Evolutionary conservation across 2,888 invertebrate genomes (phyloP).

Genomic region (Ischnus inquisitorius): DNA sequence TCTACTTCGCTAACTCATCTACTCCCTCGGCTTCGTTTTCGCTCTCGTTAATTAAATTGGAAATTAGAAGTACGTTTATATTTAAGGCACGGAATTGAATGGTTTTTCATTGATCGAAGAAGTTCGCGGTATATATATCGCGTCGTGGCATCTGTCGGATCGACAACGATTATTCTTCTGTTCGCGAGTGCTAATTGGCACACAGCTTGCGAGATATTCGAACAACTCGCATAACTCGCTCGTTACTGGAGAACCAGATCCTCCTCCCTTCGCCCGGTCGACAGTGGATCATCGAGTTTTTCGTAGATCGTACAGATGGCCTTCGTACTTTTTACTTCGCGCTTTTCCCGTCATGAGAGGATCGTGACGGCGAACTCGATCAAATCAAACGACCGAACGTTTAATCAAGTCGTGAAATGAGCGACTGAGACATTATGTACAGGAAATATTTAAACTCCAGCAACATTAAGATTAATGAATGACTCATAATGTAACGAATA

Average conservation of each 20-base stretch:
- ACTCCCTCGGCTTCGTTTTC: conserved; percentile 8
- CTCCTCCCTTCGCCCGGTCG: not conserved
- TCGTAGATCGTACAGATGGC: not conserved
- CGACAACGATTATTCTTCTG: conserved; percentile 18
- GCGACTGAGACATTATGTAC: too few relatives aligned
- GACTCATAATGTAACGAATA: too few relatives aligned
- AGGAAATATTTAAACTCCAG: too few relatives aligned
- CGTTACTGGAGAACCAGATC: not conserved
- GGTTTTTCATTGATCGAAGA: conserved; percentile 46
- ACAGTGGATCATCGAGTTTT: conserved; percentile 13
- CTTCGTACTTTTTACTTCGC: not conserved
- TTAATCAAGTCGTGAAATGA: not conserved
- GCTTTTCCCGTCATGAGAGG: not conserved
- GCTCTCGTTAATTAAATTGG: conserved; percentile 65
- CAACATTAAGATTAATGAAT: too few relatives aligned
- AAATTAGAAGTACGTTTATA: conserved; percentile 64
- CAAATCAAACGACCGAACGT: not conserved
- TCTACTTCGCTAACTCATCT: conserved; percentile 28
- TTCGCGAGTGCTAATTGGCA: conserved; percentile 24
- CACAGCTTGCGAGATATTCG: conserved; percentile 14
- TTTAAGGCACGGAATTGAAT: conserved; percentile 55
- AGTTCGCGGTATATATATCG: conserved; percentile 19
- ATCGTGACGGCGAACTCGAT: not conserved
- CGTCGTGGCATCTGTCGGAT: conserved; percentile 5
- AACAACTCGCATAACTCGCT: conserved; percentile 10